phyloP scores from a whole-genome alignment of 2,113 vertebrate species.

The Triplophysa rosa region DNA sequence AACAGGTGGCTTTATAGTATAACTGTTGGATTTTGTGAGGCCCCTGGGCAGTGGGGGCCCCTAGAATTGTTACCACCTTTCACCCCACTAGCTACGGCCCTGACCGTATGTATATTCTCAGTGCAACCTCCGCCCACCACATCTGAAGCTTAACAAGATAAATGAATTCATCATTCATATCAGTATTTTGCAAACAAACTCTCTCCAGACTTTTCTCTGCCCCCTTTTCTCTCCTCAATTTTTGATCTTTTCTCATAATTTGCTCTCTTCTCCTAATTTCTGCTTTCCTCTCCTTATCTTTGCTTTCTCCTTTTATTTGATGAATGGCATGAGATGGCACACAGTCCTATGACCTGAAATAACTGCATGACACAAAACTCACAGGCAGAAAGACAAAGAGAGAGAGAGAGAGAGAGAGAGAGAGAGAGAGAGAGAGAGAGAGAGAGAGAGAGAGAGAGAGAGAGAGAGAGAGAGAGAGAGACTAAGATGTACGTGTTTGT shows the following conservation, averaged over 20 bases:
- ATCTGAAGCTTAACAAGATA: neutral
- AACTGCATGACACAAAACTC: conserved; percentile 33
- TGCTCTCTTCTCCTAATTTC: neutral
- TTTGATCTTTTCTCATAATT: too few relatives aligned
- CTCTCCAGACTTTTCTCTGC: too few relatives aligned
- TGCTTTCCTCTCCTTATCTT: neutral
- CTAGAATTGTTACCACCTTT: too few relatives aligned
- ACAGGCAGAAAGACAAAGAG: conserved; percentile 24
- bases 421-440: neutral
- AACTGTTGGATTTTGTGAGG: too few relatives aligned
- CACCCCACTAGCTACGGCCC: too few relatives aligned
- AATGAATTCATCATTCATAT: neutral
- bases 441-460: neutral
- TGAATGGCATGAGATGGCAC: conserved; percentile 30
- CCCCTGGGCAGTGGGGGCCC: too few relatives aligned
- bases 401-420: neutral
- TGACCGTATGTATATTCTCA: too few relatives aligned
- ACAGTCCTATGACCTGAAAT: conserved; percentile 22
- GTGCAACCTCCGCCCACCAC: neutral
- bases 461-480: neutral
- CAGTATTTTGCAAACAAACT: too few relatives aligned
- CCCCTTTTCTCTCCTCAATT: neutral
- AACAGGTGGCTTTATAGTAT: too few relatives aligned
- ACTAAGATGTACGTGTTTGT: conserved; percentile 32
- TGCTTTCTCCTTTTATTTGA: conserved; percentile 26